These are phyloP conservation scores for Tupaia chinensis DNA, from an alignment of 2,113 vertebrate genomes.

Conservation along the genomic window DNA sequence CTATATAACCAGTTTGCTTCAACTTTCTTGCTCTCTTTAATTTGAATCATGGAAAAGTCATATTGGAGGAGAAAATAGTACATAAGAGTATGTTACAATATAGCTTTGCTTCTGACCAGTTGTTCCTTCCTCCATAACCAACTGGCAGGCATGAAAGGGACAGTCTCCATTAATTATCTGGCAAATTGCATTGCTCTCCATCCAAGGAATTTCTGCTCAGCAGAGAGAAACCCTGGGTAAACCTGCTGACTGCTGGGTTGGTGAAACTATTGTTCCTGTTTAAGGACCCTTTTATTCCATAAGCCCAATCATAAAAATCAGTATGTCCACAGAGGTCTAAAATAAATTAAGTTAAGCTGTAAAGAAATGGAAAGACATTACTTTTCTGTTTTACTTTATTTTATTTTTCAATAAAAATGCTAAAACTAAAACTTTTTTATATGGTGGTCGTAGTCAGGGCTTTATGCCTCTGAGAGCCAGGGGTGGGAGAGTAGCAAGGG, in stretches of 20 bases:
- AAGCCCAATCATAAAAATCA: neutral
- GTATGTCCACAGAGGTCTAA: neutral
- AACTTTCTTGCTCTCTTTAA: conserved; percentile 24
- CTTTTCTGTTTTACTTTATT: conserved; percentile 26
- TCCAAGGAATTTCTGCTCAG: neutral
- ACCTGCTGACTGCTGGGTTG: neutral
- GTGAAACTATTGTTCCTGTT: neutral
- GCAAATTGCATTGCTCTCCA: neutral
- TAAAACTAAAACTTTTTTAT: neutral
- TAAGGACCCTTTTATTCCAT: neutral
- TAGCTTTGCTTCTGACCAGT: neutral
- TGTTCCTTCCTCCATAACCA: neutral
- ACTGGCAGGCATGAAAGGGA: neutral
- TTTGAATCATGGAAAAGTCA: neutral
- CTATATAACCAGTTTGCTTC: conserved; percentile 4
- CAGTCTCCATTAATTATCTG: neutral
- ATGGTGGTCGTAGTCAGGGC: neutral
- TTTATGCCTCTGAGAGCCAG: neutral
- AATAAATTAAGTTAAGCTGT: neutral
- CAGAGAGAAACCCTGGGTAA: neutral
- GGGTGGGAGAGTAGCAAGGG: neutral
- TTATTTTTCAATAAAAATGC: conserved; percentile 4
- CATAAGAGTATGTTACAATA: neutral
- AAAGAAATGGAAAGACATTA: neutral
- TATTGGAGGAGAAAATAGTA: neutral